phyloP scores from a whole-genome alignment of 2,888 invertebrate genomes.

The Hipparchia semele region DNA sequence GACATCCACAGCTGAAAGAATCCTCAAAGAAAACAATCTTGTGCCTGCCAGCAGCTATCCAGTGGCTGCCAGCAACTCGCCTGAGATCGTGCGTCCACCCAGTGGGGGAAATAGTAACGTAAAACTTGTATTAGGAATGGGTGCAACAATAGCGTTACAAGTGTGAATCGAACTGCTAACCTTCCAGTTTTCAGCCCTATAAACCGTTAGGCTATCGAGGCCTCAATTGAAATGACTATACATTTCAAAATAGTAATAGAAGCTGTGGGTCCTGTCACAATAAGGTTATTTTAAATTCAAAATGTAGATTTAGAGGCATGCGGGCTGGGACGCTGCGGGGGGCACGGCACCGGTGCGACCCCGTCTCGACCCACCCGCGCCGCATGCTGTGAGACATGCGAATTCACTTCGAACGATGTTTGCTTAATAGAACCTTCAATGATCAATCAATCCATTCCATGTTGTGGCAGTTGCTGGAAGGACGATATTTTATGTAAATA shows the following conservation, averaged over 20 bases:
- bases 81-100: too few relatives aligned
- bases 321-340: constrained; percentile 65
- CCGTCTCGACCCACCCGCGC: constrained; percentile 67
- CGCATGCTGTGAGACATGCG: constrained; percentile 79
- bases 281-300: constrained; percentile 51
- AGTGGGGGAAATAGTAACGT: too few relatives aligned
- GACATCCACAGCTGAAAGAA: too few relatives aligned
- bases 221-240: constrained; percentile 8
- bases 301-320: constrained; percentile 71
- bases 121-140: too few relatives aligned
- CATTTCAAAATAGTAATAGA: constrained; percentile 13
- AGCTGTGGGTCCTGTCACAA: constrained; percentile 21
- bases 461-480: constrained; percentile 55
- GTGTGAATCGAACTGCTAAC: too few relatives aligned
- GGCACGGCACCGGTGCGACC: constrained; percentile 53
- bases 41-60: too few relatives aligned
- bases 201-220: too few relatives aligned
- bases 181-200: too few relatives aligned
- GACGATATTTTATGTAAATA: constrained; percentile 40
- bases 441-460: constrained; percentile 68
- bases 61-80: too few relatives aligned
- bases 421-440: constrained; percentile 54
- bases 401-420: constrained; percentile 71
- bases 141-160: too few relatives aligned
- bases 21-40: too few relatives aligned